phyloP scores from a whole-genome alignment of 2,797 vertebrate species.

The Molossus alvarezi region DNA sequence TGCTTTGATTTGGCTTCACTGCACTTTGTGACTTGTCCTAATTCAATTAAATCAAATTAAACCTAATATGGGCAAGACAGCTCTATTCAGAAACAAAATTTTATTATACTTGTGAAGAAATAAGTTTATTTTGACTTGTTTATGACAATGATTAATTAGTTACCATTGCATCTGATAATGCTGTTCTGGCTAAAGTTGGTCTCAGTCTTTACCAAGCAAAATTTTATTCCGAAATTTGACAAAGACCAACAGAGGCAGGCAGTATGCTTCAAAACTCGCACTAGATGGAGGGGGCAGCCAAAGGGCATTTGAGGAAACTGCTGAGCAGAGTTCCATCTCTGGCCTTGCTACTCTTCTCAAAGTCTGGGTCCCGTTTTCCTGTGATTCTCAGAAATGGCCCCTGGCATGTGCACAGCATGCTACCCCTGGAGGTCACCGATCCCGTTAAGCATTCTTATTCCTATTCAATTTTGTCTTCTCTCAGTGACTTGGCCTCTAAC shows the following conservation, averaged over 20 bases:
- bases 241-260: background rate
- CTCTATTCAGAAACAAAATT: slow-evolving; percentile 38
- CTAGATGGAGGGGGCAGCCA: background rate
- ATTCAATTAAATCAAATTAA: slow-evolving; percentile 46
- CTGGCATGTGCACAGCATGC: background rate
- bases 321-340: background rate
- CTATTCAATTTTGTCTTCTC: background rate
- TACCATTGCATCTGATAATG: background rate
- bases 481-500: background rate
- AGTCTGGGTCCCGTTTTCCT: background rate
- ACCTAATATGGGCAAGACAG: background rate
- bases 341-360: background rate
- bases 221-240: background rate
- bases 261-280: background rate
- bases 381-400: background rate
- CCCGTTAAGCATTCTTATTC: background rate
- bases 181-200: background rate
- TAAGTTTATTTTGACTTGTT: slow-evolving; percentile 50
- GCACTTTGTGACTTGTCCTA: slow-evolving; percentile 7
- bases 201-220: slow-evolving; percentile 29
- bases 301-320: slow-evolving; percentile 25
- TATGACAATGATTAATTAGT: slow-evolving; percentile 23
- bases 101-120: slow-evolving; percentile 42
- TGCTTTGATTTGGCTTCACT: slow-evolving; percentile 7
- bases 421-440: background rate